These are phyloP conservation scores for Gymnodraco acuticeps DNA, from an alignment of 2,797 vertebrate genomes.

Conservation along the genomic window DNA sequence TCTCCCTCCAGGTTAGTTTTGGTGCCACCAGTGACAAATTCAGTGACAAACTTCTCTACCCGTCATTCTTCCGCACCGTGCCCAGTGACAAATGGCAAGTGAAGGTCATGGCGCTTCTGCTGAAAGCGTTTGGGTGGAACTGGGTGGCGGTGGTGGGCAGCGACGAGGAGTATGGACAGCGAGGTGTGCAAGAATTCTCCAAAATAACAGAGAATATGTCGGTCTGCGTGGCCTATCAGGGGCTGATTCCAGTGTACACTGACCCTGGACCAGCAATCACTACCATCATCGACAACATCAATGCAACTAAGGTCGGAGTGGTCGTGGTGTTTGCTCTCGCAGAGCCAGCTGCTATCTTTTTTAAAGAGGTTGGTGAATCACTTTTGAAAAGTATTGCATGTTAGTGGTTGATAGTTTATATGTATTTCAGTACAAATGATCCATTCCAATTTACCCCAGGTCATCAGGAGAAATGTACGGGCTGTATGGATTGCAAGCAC, in stretches of 20 bases:
- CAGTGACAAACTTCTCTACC: conserved; percentile 84
- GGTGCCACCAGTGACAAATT: conserved; percentile 88
- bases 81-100: conserved; percentile 87
- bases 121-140: conserved; percentile 87
- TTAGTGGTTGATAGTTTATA: neutral
- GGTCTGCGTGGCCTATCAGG: conserved; percentile 91
- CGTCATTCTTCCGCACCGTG: conserved; percentile 92
- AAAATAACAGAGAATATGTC: conserved; percentile 61
- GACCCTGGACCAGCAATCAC: neutral
- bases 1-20: conserved; percentile 87
- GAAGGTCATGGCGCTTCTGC: conserved; percentile 80
- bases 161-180: conserved; percentile 88
- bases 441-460: conserved; percentile 62
- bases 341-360: conserved; percentile 71
- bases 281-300: conserved; percentile 77
- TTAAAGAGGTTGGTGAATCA: conserved; percentile 73
- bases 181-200: conserved; percentile 81
- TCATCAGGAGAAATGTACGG: conserved; percentile 79
- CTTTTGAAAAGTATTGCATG: neutral
- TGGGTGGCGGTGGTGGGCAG: conserved; percentile 92
- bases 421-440: neutral
- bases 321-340: conserved; percentile 86
- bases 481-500: conserved; percentile 92
- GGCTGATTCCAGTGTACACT: conserved; percentile 84
- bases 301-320: conserved; percentile 77